Evolutionary conservation across 2,888 invertebrate genomes (phyloP), one percentile per base, ranked within the genome.

Genomic region (Leucophenga maculata): DNA sequence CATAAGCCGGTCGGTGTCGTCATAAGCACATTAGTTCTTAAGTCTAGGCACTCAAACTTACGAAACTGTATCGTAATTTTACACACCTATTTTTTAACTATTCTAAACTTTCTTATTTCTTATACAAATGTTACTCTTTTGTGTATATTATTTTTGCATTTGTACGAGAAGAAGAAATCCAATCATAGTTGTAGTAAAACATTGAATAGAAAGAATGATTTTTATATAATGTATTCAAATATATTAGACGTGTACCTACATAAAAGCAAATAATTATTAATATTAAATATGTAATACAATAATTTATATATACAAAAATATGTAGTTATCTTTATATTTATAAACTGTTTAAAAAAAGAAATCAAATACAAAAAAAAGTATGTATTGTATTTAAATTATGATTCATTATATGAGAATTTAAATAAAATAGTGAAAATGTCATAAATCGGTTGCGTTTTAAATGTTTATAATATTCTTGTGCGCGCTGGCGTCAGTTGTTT

Each of bases 141-240:
- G 31, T 57, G 57, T 59, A 59, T 59, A 59, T 59, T 55, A 11
- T 55, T 59, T 59, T 59, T 59, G 32, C 44, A 39, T 54, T 44
- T 26, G 20, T 60, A 54, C n/a, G 18, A 57, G 44, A 69, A 57
- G 14, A 57, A 39, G 55, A 55, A 67, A 55, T 26, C 11, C 55
- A 55, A 55, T 55, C 39, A 26, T 55, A 55, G 26, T 14, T 26
- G 18, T 60, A 60, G 16, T 1, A 22, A 64, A 64, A 13, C 16
- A 46, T 16, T 18, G 14, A 64, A 22, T 20, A 18, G n/a, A 20
- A 64, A 64, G 48, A 64, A 46, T 64, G 46, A 48, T 44, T 60
- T 60, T 39, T 16, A 39, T 64, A n/a, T 46, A 62, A 22, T 62
- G 9, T 60, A 46, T 22, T 11, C 6, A 62, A 46, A 62, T 46